Conservation (phyloP, 1,140 invertebrate species). For the Heliconius eleuchia region DNA sequence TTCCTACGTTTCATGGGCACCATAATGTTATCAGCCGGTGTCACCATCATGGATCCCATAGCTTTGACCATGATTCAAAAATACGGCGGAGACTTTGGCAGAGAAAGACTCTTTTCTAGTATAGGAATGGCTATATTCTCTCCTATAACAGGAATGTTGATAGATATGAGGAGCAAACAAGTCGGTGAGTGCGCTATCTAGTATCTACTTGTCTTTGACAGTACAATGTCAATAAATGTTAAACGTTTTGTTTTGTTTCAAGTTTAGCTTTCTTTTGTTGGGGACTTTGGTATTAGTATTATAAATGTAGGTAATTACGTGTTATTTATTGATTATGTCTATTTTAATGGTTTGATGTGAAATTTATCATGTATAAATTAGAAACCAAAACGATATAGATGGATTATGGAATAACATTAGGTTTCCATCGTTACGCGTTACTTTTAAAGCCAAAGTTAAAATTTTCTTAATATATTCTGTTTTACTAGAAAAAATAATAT, state of each 20-base stretch:
- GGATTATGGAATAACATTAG: too few species aligned
- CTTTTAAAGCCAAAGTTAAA: too few species aligned
- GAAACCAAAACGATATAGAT: too few species aligned
- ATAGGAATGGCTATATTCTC: conserved; percentile 91
- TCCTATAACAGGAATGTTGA: conserved; percentile 89
- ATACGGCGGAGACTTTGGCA: conserved; percentile 90
- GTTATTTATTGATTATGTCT: neutral
- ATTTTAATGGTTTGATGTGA: too few species aligned
- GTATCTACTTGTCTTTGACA: conserved; percentile 44
- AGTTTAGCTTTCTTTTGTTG: neutral
- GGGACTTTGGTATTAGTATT: neutral
- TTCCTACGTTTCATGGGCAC: conserved; percentile 87
- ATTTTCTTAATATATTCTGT: too few species aligned
- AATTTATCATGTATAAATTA: too few species aligned
- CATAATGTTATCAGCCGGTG: conserved; percentile 87
- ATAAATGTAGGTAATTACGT: too few species aligned
- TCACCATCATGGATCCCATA: conserved; percentile 92
- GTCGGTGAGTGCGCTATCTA: conserved; percentile 51
- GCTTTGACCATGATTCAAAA: conserved; percentile 90
- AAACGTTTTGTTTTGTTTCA: conserved; percentile 26
- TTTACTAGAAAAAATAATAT: too few species aligned
- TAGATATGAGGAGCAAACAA: conserved; percentile 84
- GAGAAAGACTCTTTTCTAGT: conserved; percentile 89
- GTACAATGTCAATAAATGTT: conserved; percentile 61
- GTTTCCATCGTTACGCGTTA: too few species aligned